A percentile compares a stretch with the other conserved stretches of the same genome.
Conservation (phyloP, 2,888 invertebrate species). For the Drepana falcataria region DNA sequence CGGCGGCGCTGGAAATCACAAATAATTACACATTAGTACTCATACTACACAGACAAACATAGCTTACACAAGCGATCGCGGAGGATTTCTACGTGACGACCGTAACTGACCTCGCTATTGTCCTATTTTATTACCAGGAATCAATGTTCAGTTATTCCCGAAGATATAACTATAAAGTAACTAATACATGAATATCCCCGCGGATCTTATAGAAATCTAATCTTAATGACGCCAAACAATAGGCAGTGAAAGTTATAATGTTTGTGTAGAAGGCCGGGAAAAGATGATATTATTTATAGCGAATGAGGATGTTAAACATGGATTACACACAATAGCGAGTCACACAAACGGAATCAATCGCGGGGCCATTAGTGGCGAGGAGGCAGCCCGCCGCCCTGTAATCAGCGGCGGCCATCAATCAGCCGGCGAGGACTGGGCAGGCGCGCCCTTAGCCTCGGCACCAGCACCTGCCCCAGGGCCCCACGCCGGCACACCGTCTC, state of each 20-base stretch:
- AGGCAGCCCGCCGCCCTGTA: constrained; percentile 11
- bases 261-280: not conserved
- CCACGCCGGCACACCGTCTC: no score
- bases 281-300: not conserved
- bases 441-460: constrained; percentile 6
- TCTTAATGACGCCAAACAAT: no score
- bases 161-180: no score
- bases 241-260: constrained; percentile 5
- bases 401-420: constrained; percentile 26
- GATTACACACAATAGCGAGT: constrained; percentile 1
- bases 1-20: constrained; percentile 86
- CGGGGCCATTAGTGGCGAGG: constrained; percentile 19
- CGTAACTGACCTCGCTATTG: no score
- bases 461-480: no score
- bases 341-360: constrained; percentile 16
- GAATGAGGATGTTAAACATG: not conserved
- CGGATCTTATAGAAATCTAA: no score
- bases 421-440: constrained; percentile 5
- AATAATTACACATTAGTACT: constrained; percentile 29
- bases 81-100: no score
- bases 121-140: no score
- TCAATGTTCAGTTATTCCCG: no score
- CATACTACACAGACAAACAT: no score
- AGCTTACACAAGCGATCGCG: no score
- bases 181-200: no score